Percentiles rank a stretch among this genome's conserved stretches.
phyloP scores from a whole-genome alignment of 2,113 vertebrate genomes.

The Dicrurus megarhynchus region DNA sequence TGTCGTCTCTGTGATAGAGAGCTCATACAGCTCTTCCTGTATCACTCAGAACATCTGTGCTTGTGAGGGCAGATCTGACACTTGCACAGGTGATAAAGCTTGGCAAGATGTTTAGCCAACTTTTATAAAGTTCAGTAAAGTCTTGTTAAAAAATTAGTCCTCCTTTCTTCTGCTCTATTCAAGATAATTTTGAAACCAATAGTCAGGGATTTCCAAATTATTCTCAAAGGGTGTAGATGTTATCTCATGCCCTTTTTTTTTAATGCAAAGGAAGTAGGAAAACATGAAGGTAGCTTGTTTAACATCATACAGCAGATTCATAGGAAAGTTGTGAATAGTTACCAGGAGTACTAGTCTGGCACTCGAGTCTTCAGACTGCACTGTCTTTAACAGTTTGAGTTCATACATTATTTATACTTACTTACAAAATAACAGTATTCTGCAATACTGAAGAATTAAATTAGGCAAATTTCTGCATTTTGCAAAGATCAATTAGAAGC shows the following conservation, averaged over 20 bases:
- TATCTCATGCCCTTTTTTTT: neutral
- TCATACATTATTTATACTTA: neutral
- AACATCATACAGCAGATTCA: neutral
- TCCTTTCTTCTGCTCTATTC: neutral
- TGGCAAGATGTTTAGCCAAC: neutral
- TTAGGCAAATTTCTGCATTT: neutral
- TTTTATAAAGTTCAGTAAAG: neutral
- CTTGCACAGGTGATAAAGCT: neutral
- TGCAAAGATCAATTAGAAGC: neutral
- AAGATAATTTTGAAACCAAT: neutral
- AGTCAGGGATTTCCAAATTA: neutral
- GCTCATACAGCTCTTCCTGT: neutral
- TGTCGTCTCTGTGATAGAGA: fast-evolving
- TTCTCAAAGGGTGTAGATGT: neutral
- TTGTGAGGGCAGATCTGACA: neutral
- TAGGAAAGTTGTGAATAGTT: neutral
- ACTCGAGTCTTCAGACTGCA: neutral
- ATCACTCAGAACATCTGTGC: neutral
- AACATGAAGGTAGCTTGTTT: neutral
- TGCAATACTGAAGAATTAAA: neutral
- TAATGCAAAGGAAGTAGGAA: neutral
- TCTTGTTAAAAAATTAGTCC: neutral
- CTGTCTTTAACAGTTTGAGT: neutral
- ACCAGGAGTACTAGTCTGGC: neutral
- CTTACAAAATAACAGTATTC: neutral